These are phyloP conservation scores for Pemphigus obesinymphae DNA, from an alignment of 1,140 invertebrate genomes.

Conservation along the genomic window DNA sequence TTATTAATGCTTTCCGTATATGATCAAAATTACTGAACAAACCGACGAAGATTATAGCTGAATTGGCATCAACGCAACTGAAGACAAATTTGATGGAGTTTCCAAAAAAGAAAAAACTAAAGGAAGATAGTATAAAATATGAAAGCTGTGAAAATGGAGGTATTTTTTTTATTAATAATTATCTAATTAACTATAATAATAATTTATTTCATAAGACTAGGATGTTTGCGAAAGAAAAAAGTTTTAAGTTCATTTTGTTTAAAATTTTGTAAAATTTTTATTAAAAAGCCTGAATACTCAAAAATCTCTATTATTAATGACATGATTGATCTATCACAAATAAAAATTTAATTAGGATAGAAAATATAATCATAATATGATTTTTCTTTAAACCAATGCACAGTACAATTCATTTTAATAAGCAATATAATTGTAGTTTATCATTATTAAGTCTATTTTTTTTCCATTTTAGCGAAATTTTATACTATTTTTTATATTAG, in stretches of 20 bases:
- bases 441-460: no score
- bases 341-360: no score
- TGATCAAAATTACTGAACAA: neutral
- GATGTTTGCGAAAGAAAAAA: neutral
- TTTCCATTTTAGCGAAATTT: no score
- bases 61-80: neutral
- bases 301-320: neutral
- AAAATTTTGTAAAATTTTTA: neutral
- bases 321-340: no score
- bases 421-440: no score
- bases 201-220: neutral
- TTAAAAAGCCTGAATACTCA: neutral
- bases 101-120: neutral
- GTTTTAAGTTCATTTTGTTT: neutral
- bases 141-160: neutral
- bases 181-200: neutral
- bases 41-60: neutral
- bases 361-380: no score
- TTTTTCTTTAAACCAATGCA: no score
- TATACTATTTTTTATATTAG: no score
- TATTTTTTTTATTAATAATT: neutral
- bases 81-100: neutral
- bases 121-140: neutral
- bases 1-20: neutral
- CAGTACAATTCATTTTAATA: no score